phyloP scores from a whole-genome alignment of 2,113 vertebrate genomes.

The Alligator mississippiensis region DNA sequence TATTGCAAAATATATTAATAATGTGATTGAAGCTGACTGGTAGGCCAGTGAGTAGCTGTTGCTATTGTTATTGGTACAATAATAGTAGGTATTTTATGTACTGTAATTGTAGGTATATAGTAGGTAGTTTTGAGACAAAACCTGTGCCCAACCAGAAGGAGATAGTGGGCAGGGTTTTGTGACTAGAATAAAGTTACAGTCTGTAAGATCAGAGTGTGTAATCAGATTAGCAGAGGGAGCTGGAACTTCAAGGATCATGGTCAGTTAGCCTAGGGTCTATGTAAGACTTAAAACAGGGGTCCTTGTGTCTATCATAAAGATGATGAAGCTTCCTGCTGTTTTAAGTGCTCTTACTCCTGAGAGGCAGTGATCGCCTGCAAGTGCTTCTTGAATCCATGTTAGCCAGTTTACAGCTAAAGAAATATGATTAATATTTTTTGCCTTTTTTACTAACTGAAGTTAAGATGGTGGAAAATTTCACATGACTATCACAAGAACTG shows the following conservation, averaged over 20 bases:
- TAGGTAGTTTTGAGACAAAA: not conserved
- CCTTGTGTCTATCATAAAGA: not conserved
- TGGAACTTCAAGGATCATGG: not conserved
- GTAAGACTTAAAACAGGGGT: rapidly evolving
- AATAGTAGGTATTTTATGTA: not conserved
- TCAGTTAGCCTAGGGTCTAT: not conserved
- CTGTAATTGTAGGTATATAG: not conserved
- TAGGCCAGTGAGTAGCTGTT: not conserved
- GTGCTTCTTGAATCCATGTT: not conserved
- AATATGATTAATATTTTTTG: not conserved
- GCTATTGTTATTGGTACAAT: not conserved
- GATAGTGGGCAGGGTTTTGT: not conserved
- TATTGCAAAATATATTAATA: not conserved
- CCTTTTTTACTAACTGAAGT: not conserved
- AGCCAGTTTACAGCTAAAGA: no score
- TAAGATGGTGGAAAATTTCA: not conserved
- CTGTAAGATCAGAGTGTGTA: not conserved
- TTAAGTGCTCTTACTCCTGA: not conserved
- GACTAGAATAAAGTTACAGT: not conserved
- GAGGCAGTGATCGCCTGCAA: not conserved
- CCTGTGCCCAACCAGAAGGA: not conserved
- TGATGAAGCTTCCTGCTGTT: not conserved
- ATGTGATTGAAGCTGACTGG: not conserved
- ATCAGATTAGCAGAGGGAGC: not conserved
- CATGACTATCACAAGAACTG: rapidly evolving